A percentile compares a stretch with the other conserved stretches of the same genome.
phyloP scores from a whole-genome alignment of 1,140 invertebrate species.

The Drosophila eugracilis region DNA sequence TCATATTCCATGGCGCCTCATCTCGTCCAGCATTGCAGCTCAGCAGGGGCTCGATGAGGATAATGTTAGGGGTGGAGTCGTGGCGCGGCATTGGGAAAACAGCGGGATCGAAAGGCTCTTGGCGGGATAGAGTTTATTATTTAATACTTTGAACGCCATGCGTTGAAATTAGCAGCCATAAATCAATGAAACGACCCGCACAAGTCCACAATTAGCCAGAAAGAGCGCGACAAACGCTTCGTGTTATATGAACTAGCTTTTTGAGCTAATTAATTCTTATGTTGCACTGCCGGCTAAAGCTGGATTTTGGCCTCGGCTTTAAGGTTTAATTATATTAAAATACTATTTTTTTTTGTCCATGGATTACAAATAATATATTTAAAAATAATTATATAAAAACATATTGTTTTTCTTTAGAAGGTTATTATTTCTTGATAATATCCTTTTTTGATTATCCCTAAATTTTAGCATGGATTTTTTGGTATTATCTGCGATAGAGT shows the following conservation, averaged over 20 bases:
- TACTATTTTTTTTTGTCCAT: too few relatives aligned
- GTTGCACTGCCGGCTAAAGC: too few relatives aligned
- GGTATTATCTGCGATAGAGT: background rate
- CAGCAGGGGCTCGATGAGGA: conserved; percentile 21
- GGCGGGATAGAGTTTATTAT: conserved; percentile 75
- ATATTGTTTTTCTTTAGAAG: too few relatives aligned
- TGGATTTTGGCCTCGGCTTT: too few relatives aligned
- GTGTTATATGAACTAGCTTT: conserved; percentile 60
- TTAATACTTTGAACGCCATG: conserved; percentile 78
- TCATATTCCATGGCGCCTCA: conserved; percentile 68
- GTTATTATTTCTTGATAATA: too few relatives aligned
- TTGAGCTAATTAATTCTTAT: conserved; percentile 68
- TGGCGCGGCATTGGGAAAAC: background rate
- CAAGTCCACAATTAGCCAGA: conserved; percentile 76
- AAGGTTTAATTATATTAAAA: too few relatives aligned
- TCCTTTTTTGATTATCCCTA: too few relatives aligned
- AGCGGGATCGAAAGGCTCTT: conserved; percentile 47
- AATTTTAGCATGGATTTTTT: too few relatives aligned
- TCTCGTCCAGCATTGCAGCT: conserved; percentile 54
- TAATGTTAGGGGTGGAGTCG: background rate
- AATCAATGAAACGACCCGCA: conserved; percentile 79
- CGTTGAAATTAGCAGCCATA: conserved; percentile 78
- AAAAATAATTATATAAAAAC: too few relatives aligned
- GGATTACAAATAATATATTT: too few relatives aligned
- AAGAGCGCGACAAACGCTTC: conserved; percentile 36